These are phyloP conservation scores for Mechanitis mazaeus DNA, from an alignment of 2,888 invertebrate genomes.

Conservation along the genomic window DNA sequence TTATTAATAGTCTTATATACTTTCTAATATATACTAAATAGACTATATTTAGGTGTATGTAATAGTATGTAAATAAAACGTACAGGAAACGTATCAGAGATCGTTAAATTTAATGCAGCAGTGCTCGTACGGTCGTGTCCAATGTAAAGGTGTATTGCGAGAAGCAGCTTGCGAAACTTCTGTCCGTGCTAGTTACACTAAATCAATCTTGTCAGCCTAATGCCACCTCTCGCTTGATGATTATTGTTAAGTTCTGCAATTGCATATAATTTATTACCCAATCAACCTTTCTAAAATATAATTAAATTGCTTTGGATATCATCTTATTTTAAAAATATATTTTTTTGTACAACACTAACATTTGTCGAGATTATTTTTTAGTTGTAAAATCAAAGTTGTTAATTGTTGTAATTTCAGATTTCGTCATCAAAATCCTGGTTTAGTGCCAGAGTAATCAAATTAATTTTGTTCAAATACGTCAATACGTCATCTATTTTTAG, in stretches of 20 bases:
- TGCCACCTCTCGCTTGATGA: constrained; percentile 46
- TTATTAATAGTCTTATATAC: too few species aligned
- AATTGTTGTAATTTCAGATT: too few species aligned
- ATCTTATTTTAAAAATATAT: not conserved
- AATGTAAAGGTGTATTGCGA: constrained; percentile 37
- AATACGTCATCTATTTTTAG: too few species aligned
- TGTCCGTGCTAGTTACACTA: constrained; percentile 56
- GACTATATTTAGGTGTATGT: not conserved
- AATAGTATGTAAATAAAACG: constrained; percentile 18
- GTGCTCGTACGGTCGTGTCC: constrained; percentile 20
- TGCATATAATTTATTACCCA: constrained; percentile 31
- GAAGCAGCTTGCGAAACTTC: constrained; percentile 36
- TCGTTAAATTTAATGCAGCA: constrained; percentile 19
- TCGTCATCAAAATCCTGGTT: too few species aligned
- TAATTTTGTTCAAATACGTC: too few species aligned
- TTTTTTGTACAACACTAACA: not conserved
- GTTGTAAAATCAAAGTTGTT: too few species aligned
- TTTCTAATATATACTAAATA: too few species aligned
- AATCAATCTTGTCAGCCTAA: constrained; percentile 60
- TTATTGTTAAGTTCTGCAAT: constrained; percentile 37
- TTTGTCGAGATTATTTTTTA: too few species aligned
- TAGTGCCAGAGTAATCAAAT: too few species aligned
- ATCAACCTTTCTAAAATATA: not conserved
- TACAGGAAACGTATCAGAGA: constrained; percentile 18
- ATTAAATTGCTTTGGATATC: not conserved